Conservation (phyloP, 2,888 invertebrate genomes). For the Phanerotoma sp. region DNA sequence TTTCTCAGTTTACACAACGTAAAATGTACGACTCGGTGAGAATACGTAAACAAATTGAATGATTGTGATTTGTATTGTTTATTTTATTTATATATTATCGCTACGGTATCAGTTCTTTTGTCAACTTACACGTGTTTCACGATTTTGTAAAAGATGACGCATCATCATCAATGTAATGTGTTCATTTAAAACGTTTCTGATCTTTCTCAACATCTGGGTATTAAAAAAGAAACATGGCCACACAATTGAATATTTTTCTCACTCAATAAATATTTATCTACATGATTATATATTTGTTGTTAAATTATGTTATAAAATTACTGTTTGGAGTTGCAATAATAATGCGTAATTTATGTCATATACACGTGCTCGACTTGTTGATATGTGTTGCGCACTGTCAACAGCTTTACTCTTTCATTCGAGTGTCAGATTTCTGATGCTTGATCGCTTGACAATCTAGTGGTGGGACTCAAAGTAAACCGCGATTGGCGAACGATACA, state of each 20-base stretch:
- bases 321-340: background rate
- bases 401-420: background rate
- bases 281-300: too few species aligned
- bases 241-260: too few species aligned
- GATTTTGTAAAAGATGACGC: background rate
- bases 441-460: constrained; percentile 12
- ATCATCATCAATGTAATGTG: too few species aligned
- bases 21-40: too few species aligned
- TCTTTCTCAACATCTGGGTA: too few species aligned
- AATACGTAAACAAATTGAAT: too few species aligned
- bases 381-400: constrained; percentile 21
- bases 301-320: background rate
- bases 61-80: background rate
- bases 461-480: constrained; percentile 9
- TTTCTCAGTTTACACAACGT: too few species aligned
- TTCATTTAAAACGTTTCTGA: too few species aligned
- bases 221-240: too few species aligned
- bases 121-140: background rate
- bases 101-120: background rate
- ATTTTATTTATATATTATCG: background rate
- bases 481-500: constrained; percentile 3
- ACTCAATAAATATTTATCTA: too few species aligned
- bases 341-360: constrained; percentile 6
- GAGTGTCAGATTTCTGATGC: constrained; percentile 18
- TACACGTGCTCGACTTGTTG: constrained; percentile 20